Percentiles rank a stretch among this genome's conserved stretches.
Evolutionary conservation across 1,140 invertebrate genomes (phyloP).

Genomic region (Megalonaias nervosa): DNA sequence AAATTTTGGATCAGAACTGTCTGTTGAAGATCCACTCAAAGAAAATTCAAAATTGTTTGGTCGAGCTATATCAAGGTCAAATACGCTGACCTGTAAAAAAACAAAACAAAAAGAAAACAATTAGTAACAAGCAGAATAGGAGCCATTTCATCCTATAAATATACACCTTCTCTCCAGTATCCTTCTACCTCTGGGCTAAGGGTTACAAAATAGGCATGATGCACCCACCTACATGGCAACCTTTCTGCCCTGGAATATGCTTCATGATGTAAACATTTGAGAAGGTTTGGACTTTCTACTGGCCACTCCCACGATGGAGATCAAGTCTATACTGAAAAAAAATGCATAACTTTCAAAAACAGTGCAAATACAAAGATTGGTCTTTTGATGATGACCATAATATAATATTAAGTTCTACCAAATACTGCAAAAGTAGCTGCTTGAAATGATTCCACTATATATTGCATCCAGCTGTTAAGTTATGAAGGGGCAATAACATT

Average conservation of each 20-base stretch:
- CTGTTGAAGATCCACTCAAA: slow-evolving; percentile 95
- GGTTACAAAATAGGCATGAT: not conserved
- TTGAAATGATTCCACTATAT: too few relatives aligned
- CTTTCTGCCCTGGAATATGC: not conserved
- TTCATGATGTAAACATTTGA: not conserved
- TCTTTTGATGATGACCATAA: too few relatives aligned
- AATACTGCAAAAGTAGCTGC: too few relatives aligned
- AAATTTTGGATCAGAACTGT: slow-evolving; percentile 92
- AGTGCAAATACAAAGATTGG: too few relatives aligned
- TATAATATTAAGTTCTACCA: too few relatives aligned
- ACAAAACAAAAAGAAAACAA: slow-evolving; percentile 7
- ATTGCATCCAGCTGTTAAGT: too few relatives aligned
- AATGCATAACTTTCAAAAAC: too few relatives aligned
- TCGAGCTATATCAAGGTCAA: slow-evolving; percentile 93
- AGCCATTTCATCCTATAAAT: not conserved
- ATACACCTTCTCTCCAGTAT: not conserved
- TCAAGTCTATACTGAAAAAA: too few relatives aligned
- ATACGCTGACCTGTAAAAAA: slow-evolving; percentile 86
- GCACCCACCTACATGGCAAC: not conserved
- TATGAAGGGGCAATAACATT: too few relatives aligned
- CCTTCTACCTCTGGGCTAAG: not conserved
- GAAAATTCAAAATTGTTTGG: slow-evolving; percentile 96
- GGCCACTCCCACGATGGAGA: too few relatives aligned
- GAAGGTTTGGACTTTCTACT: too few relatives aligned
- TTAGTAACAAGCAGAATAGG: slow-evolving; percentile 1